Evolutionary conservation across 2,797 vertebrate species (phyloP).

Genomic region (Crenuchus spilurus): DNA sequence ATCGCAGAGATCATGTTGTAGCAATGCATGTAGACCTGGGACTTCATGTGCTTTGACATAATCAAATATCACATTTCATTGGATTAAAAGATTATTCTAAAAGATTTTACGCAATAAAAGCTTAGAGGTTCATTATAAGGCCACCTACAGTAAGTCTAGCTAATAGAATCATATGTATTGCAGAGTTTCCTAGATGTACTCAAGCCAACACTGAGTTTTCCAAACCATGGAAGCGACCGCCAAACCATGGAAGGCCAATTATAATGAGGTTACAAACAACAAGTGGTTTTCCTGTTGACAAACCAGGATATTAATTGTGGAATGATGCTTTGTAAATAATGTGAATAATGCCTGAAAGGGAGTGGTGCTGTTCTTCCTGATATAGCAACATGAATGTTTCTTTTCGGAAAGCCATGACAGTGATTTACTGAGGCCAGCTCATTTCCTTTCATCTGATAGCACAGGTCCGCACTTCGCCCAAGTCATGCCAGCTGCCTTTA

Average conservation of each 20-base stretch:
- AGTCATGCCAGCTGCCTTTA: slow-evolving; percentile 1
- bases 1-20: slow-evolving; percentile 13
- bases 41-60: neutral
- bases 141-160: neutral
- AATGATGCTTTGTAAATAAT: slow-evolving; percentile 31
- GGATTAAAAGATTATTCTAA: slow-evolving; percentile 21
- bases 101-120: neutral
- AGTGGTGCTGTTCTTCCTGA: slow-evolving; percentile 27
- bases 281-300: neutral
- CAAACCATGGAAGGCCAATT: slow-evolving; percentile 3
- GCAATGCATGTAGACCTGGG: slow-evolving; percentile 17
- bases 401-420: slow-evolving; percentile 33
- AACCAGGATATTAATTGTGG: neutral
- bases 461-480: neutral
- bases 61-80: slow-evolving; percentile 12
- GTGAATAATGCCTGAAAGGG: slow-evolving; percentile 22
- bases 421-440: slow-evolving; percentile 33
- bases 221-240: neutral
- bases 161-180: neutral
- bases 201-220: too few species aligned
- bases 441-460: slow-evolving; percentile 49
- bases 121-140: neutral
- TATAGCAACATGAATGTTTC: slow-evolving; percentile 11
- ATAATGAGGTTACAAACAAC: neutral
- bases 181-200: neutral